Conservation (phyloP, 2,113 vertebrate species). For the Ploceus nigricollis region DNA sequence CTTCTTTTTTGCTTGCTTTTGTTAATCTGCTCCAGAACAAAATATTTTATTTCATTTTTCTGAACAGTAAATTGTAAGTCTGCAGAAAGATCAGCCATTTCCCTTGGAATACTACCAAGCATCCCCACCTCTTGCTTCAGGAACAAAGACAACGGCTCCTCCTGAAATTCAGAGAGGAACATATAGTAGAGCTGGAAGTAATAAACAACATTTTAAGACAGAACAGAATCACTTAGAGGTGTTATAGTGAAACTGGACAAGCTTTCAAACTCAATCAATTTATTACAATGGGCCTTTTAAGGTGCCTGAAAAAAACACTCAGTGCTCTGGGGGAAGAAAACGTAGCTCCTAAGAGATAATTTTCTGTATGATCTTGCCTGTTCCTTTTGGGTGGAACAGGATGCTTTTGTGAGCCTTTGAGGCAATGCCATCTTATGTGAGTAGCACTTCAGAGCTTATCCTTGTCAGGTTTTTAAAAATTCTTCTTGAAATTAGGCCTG, state of each 20-base stretch:
- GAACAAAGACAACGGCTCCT: neutral
- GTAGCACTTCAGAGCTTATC: neutral
- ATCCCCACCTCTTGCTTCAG: neutral
- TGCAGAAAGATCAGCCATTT: neutral
- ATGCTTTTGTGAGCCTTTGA: neutral
- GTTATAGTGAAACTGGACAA: neutral
- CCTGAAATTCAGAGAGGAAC: neutral
- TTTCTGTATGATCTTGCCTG: neutral
- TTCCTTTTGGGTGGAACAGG: neutral
- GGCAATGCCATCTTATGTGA: neutral
- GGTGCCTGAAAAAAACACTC: neutral
- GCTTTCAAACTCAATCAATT: neutral
- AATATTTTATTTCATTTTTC: neutral
- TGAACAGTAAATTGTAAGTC: neutral
- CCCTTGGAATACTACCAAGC: neutral
- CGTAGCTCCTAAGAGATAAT: neutral
- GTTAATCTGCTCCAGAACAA: neutral
- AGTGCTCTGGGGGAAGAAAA: neutral
- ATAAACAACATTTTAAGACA: neutral
- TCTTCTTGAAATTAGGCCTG: neutral
- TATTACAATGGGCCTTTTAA: neutral
- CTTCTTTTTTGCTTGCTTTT: neutral
- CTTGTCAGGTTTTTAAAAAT: neutral
- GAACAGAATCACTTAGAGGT: neutral
- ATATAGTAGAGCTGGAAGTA: neutral